These are phyloP conservation scores for Drosophila cognata DNA, from an alignment of 2,888 invertebrate species.

Conservation along the genomic window DNA sequence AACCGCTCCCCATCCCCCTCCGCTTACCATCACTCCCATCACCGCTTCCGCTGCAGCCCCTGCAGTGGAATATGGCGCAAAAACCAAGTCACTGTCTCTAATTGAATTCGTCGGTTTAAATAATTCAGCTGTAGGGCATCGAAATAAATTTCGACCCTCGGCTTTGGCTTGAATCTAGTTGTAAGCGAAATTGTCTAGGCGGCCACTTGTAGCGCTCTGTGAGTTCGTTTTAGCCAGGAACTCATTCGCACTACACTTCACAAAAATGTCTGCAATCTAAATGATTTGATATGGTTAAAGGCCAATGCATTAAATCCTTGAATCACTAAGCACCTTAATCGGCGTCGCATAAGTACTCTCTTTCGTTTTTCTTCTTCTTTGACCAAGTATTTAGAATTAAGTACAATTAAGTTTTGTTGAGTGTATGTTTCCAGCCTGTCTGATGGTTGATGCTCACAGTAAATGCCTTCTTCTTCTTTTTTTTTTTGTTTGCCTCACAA, in stretches of 20 bases:
- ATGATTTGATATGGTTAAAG: neutral
- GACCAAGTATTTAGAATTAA: neutral
- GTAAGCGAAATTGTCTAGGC: constrained; percentile 56
- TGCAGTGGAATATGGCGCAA: constrained; percentile 64
- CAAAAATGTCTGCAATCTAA: constrained; percentile 2
- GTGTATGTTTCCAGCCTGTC: constrained; percentile 32
- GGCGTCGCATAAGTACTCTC: neutral
- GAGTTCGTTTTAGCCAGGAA: constrained; percentile 37
- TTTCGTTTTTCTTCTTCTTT: neutral
- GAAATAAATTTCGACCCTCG: constrained; percentile 72
- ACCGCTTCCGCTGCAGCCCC: constrained; percentile 7
- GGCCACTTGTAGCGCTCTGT: constrained; percentile 49
- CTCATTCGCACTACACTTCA: constrained; percentile 39
- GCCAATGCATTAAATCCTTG: neutral
- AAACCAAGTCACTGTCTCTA: constrained; percentile 83
- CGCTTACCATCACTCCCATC: neutral
- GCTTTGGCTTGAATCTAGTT: constrained; percentile 46
- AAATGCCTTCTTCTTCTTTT: constrained; percentile 60
- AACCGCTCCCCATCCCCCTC: neutral
- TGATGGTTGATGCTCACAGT: constrained; percentile 63
- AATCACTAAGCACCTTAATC: neutral
- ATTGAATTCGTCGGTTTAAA: constrained; percentile 85
- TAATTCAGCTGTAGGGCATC: constrained; percentile 84
- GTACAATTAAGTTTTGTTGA: constrained; percentile 7
- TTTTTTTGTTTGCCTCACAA: constrained; percentile 51